Evolutionary conservation across 1,140 invertebrate species (phyloP).

Genomic region (Paraescarpia echinospica): DNA sequence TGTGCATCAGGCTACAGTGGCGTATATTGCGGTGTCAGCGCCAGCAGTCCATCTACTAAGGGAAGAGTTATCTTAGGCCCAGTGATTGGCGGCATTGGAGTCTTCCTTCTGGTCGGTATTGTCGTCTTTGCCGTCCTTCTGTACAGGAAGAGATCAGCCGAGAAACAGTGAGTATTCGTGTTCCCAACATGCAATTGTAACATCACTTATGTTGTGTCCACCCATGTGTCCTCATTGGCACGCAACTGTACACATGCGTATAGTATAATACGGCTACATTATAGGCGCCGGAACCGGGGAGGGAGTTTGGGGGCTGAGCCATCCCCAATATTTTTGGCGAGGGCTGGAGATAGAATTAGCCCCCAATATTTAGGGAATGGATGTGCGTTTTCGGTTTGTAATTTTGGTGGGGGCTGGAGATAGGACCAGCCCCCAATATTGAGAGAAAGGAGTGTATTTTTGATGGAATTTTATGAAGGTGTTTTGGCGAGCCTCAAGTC

Average conservation of each 20-base stretch:
- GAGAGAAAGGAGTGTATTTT: too few relatives aligned
- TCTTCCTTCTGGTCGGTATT: not conserved
- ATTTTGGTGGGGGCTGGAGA: too few relatives aligned
- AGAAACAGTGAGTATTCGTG: not conserved
- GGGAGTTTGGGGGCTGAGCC: too few relatives aligned
- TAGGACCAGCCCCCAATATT: too few relatives aligned
- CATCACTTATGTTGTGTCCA: not conserved
- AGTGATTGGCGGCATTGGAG: not conserved
- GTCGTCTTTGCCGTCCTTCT: not conserved
- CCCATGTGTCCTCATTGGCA: not conserved
- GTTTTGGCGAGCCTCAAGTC: too few relatives aligned
- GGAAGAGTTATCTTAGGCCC: not conserved
- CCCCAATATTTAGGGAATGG: too few relatives aligned
- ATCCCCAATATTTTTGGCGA: too few relatives aligned
- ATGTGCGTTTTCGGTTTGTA: too few relatives aligned
- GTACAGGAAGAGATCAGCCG: not conserved
- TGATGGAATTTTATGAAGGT: too few relatives aligned
- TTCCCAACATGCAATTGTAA: not conserved
- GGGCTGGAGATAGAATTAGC: too few relatives aligned
- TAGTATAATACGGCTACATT: too few relatives aligned
- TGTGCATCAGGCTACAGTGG: not conserved
- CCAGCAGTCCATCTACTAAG: not conserved
- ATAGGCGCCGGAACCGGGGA: too few relatives aligned
- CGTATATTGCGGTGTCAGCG: not conserved
- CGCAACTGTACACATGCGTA: not conserved